A percentile compares a stretch with the other conserved stretches of the same genome.
Conservation (phyloP, 2,113 vertebrate species). For the Forbesichthys papilliferus region DNA sequence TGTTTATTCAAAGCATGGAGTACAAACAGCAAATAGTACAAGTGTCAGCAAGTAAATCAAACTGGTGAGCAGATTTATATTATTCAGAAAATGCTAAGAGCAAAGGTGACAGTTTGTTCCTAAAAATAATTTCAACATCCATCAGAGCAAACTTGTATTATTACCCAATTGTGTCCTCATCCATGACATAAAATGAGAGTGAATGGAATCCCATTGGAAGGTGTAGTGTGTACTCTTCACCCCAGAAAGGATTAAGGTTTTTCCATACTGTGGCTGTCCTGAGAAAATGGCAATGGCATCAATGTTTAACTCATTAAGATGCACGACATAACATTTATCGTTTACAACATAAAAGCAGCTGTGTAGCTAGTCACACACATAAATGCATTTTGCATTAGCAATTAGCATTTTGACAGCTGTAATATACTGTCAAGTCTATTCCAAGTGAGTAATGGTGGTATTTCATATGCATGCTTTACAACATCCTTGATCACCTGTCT, state of each 20-base stretch:
- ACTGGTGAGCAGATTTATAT: conserved; percentile 22
- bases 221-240: conserved; percentile 87
- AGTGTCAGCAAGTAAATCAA: conserved; percentile 30
- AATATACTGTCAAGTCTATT: neutral
- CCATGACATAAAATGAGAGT: conserved; percentile 87
- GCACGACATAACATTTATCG: neutral
- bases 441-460: neutral
- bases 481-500: neutral
- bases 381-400: neutral
- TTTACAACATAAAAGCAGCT: too few species aligned
- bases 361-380: too few species aligned
- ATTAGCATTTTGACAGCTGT: neutral
- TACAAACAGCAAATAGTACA: conserved; percentile 21
- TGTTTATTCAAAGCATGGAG: conserved; percentile 56
- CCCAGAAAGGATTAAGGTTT: conserved; percentile 91
- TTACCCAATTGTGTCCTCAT: conserved; percentile 89
- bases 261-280: conserved; percentile 90
- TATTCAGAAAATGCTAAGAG: neutral
- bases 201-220: conserved; percentile 84
- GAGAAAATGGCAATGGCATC: conserved; percentile 7
- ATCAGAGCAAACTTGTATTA: neutral
- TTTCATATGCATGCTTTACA: too few species aligned
- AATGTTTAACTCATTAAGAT: neutral
- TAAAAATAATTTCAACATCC: conserved; percentile 11
- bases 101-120: conserved; percentile 12